A percentile compares a stretch with the other conserved stretches of the same genome.
Conservation (phyloP, 1,140 invertebrate genomes). For the Pseudoatta argentina region DNA sequence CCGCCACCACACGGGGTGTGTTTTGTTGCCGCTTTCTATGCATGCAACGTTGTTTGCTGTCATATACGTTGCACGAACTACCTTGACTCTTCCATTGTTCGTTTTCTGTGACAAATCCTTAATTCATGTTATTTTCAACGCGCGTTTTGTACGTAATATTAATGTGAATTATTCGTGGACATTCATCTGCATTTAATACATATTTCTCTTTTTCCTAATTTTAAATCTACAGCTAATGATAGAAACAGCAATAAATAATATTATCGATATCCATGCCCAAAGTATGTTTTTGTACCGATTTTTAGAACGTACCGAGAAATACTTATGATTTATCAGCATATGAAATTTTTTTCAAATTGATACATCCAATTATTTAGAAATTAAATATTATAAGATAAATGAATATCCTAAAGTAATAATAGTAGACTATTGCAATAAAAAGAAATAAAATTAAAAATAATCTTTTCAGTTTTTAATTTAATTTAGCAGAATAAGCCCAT, state of each 20-base stretch:
- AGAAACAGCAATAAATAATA: not conserved
- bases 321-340: not conserved
- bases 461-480: not conserved
- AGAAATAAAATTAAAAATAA: constrained; percentile 3
- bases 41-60: constrained; percentile 8
- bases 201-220: not conserved
- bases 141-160: not conserved
- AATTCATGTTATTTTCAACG: not conserved
- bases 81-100: constrained; percentile 2
- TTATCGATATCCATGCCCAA: not conserved
- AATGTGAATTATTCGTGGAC: not conserved
- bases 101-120: constrained; percentile 33
- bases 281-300: not conserved
- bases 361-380: not conserved
- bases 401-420: not conserved
- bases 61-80: not conserved
- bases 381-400: not conserved
- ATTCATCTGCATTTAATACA: not conserved
- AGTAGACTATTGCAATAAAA: not conserved
- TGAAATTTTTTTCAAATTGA: not conserved
- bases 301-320: not conserved
- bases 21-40: constrained; percentile 24
- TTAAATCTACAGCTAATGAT: not conserved
- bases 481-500: not conserved
- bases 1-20: not conserved